Conservation (phyloP, 2,113 vertebrate species). For the Aramus guarauna region DNA sequence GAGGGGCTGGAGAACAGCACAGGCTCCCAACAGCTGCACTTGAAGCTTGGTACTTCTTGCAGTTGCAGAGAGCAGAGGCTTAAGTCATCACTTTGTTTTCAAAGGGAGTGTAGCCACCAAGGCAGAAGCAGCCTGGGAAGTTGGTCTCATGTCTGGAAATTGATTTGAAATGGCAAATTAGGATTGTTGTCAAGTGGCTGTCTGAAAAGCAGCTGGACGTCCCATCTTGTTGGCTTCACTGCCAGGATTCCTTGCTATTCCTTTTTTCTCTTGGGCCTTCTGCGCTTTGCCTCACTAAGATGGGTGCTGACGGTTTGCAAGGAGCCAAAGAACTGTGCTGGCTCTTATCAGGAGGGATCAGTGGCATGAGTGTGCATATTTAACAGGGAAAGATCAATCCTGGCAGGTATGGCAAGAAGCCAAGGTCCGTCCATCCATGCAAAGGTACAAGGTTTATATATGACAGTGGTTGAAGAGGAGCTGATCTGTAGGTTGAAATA, state of each 20-base stretch:
- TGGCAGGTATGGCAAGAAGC: neutral
- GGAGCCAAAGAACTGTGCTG: neutral
- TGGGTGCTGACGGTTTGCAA: neutral
- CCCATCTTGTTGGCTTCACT: neutral
- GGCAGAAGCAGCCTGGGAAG: neutral
- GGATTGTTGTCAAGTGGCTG: conserved; percentile 6
- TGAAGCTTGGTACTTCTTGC: neutral
- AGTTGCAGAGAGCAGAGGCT: neutral
- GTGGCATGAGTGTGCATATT: neutral
- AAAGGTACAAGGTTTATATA: neutral
- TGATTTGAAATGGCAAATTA: neutral
- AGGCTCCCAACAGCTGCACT: neutral
- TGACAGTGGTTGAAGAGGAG: neutral
- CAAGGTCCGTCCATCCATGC: neutral
- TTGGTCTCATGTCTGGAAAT: neutral
- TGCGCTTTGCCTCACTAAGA: neutral
- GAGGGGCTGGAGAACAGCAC: neutral
- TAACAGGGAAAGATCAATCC: neutral
- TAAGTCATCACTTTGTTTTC: neutral
- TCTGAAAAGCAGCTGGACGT: conserved; percentile 13
- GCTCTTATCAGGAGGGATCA: neutral
- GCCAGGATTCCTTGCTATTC: neutral
- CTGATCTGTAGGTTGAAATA: neutral
- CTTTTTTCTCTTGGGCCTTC: neutral
- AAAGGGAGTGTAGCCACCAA: neutral